These are phyloP conservation scores for Bombycilla garrulus DNA, from an alignment of 2,113 vertebrate genomes.

Conservation along the genomic window DNA sequence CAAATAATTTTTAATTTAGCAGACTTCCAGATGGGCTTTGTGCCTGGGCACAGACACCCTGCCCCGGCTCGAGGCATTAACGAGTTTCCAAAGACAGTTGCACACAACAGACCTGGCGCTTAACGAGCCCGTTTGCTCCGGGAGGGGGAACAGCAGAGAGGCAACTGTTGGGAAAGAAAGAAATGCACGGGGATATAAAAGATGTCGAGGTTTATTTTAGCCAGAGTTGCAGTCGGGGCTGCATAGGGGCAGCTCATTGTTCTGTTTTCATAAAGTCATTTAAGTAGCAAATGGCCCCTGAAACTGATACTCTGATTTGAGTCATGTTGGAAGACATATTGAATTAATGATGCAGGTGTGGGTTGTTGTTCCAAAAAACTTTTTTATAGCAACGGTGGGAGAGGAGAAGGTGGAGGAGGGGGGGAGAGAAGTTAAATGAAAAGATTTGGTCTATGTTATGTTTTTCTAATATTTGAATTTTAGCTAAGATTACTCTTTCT, in stretches of 20 bases:
- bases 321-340: constrained; percentile 64
- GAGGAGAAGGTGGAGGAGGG: neutral
- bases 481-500: constrained; percentile 75
- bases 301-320: constrained; percentile 67
- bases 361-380: constrained; percentile 44
- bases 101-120: neutral
- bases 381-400: constrained; percentile 62
- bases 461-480: constrained; percentile 77
- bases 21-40: neutral
- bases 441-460: constrained; percentile 58
- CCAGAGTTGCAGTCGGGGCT: constrained; percentile 18
- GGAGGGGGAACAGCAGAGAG: neutral
- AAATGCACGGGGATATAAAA: neutral
- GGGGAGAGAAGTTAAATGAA: constrained; percentile 27
- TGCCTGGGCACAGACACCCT: neutral
- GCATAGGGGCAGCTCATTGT: neutral
- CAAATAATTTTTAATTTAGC: neutral
- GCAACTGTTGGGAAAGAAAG: neutral
- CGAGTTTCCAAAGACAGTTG: neutral
- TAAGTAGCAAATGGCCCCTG: constrained; percentile 68
- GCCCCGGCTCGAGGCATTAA: neutral
- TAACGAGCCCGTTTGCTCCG: neutral
- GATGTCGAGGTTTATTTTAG: constrained; percentile 28
- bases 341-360: constrained; percentile 73
- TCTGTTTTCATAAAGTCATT: constrained; percentile 67